Evolutionary conservation across 1,140 invertebrate genomes (phyloP), one percentile per base, ranked within the genome.

Genomic region (Mizuhopecten yessoensis): DNA sequence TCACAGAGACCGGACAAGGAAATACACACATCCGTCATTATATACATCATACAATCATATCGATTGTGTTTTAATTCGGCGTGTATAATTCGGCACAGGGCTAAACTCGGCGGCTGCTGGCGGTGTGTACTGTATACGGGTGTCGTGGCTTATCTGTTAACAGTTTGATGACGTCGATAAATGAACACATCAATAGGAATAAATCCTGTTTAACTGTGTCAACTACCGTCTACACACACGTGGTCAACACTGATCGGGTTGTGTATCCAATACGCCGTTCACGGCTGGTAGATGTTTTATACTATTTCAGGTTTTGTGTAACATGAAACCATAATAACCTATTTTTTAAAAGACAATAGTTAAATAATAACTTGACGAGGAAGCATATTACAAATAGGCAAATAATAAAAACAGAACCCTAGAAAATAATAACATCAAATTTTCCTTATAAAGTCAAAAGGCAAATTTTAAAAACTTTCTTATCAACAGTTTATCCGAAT

Each of bases 151-250:
- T 75, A 75, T 75, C 57, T 75, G 23, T 75, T 23, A 49, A n/a
- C 57, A 75, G 57, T 75, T 75, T 75, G 57, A 75, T 75, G 57
- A 75, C 57, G 57, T 75, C 57, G 57, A 75, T 75, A 75, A 49
- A 75, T 11, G 57, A 75, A n/a, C 29, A 75, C 57, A 75, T 75
- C 57, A 75, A 75, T 75, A 29, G 57, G 11, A 75, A 75, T 75
- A 29, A 75, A 29, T 75, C 57, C 57, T 75, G 23, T 75, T 75
- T 9, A 75, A 75, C 57, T 75, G 11, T 75, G 57, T 75, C 57
- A 75, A 75, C 29, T 29, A 75, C 57, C 57, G 23, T 75, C 23
- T 75, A 75, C 7, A 75, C 57, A 75, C 57, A 75, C 57, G 57
- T 75, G 57, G n/a, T 75, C 57, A 75, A 23, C 17, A 75, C 57